Evolutionary conservation across 1,140 invertebrate species (phyloP).

Genomic region (Hyphantria cunea): DNA sequence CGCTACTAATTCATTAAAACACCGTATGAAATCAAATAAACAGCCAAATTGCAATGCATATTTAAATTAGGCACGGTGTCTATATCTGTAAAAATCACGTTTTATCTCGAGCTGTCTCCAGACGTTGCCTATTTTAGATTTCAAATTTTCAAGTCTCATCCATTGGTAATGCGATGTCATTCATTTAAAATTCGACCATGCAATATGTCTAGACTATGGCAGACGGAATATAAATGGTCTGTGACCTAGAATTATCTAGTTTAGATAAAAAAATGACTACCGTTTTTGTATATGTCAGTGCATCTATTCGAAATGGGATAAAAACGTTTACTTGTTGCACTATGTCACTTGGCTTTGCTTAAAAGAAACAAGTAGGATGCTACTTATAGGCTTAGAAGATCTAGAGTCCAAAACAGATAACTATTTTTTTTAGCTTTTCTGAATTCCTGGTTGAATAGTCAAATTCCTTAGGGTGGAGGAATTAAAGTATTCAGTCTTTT

Average conservation of each 20-base stretch:
- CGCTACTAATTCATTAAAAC: neutral
- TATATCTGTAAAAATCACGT: slow-evolving; percentile 25
- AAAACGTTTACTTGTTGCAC: neutral
- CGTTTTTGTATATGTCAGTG: slow-evolving; percentile 19
- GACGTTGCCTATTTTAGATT: slow-evolving; percentile 73
- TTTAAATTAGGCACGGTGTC: slow-evolving; percentile 18
- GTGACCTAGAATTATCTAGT: slow-evolving; percentile 75
- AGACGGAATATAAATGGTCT: slow-evolving; percentile 75
- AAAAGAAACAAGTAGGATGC: no score
- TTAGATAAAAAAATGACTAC: slow-evolving; percentile 41
- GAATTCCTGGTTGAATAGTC: neutral
- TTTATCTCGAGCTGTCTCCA: slow-evolving; percentile 52
- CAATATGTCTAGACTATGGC: slow-evolving; percentile 75
- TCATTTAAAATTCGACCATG: slow-evolving; percentile 79
- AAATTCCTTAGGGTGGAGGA: neutral
- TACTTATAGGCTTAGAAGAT: no score
- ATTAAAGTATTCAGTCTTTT: neutral
- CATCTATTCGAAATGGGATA: neutral
- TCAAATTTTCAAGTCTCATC: slow-evolving; percentile 74
- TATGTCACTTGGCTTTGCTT: no score
- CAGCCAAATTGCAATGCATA: slow-evolving; percentile 9
- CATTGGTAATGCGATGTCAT: slow-evolving; percentile 75
- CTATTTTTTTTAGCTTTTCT: no score
- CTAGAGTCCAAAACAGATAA: no score
- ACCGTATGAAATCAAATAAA: neutral